phyloP scores from a whole-genome alignment of 2,888 invertebrate genomes.

The Anagyrus pseudococci region DNA sequence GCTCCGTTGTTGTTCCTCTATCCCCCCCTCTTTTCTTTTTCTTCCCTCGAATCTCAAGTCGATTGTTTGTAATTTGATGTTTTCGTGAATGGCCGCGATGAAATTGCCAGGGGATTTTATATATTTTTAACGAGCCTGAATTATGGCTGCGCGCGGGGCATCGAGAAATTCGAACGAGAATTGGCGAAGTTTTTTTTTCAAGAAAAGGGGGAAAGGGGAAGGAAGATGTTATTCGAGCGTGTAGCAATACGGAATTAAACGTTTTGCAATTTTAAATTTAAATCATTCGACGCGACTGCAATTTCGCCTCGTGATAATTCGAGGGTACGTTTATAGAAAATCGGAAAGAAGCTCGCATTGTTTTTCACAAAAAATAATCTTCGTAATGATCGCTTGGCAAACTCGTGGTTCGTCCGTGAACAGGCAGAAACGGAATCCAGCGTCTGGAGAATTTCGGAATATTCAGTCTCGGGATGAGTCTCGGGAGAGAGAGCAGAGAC shows the following conservation, averaged over 20 bases:
- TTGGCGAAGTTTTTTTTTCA: background rate
- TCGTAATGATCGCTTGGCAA: background rate
- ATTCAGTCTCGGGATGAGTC: too few relatives aligned
- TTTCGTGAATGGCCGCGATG: background rate
- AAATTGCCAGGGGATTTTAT: slow-evolving; percentile 5
- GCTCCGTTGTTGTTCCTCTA: too few relatives aligned
- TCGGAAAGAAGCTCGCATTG: too few relatives aligned
- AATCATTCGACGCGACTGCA: background rate
- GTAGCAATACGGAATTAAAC: too few relatives aligned
- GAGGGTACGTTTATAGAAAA: background rate
- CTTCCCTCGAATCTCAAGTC: background rate
- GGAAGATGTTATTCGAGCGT: background rate
- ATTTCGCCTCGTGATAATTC: background rate
- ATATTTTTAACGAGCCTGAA: background rate
- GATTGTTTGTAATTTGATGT: slow-evolving; percentile 15
- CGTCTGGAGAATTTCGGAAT: too few relatives aligned
- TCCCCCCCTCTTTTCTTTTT: too few relatives aligned
- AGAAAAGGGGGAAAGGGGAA: background rate
- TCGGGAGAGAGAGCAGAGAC: background rate
- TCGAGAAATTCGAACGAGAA: background rate
- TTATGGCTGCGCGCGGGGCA: background rate
- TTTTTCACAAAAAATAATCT: background rate
- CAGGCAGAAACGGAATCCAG: too few relatives aligned
- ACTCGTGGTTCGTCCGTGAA: background rate
- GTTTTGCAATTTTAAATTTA: too few relatives aligned